Evolutionary conservation across 1,140 invertebrate genomes (phyloP).

Genomic region (Scaptomyza hsui): DNA sequence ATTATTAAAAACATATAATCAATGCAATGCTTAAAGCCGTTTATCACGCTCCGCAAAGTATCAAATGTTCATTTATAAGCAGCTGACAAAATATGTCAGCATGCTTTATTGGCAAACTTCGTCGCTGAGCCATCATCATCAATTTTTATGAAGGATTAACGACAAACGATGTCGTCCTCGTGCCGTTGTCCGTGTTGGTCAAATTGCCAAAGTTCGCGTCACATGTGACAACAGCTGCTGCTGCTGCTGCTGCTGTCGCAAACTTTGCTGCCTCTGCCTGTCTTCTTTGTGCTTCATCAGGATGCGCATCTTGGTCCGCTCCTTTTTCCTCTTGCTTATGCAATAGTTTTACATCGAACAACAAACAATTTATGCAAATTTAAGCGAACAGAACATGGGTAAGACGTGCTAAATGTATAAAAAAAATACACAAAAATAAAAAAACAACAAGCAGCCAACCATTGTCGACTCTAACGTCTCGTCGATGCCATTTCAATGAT

Average conservation of each 20-base stretch:
- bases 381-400: constrained; percentile 55
- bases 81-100: constrained; percentile 61
- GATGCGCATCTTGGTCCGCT: constrained; percentile 14
- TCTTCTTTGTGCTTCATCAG: constrained; percentile 34
- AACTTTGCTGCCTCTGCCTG: constrained; percentile 35
- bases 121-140: constrained; percentile 61
- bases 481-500: constrained; percentile 71
- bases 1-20: constrained; percentile 24
- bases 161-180: constrained; percentile 32
- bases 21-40: constrained; percentile 9
- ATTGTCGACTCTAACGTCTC: constrained; percentile 38
- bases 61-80: constrained; percentile 56
- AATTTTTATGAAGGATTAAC: constrained; percentile 80
- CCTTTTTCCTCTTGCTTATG: constrained; percentile 1
- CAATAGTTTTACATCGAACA: constrained; percentile 47
- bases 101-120: constrained; percentile 66
- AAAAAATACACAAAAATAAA: constrained; percentile 41
- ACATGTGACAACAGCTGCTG: constrained; percentile 55
- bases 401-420: constrained; percentile 60
- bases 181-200: constrained; percentile 15
- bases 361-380: constrained; percentile 71
- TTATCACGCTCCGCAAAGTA: constrained; percentile 11
- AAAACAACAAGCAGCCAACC: constrained; percentile 20
- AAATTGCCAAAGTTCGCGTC: constrained; percentile 64
- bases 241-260: constrained; percentile 29